A percentile compares a stretch with the other conserved stretches of the same genome.
These are phyloP conservation scores for Drosophila ustulata DNA, from an alignment of 2,888 invertebrate genomes.

Conservation along the genomic window DNA sequence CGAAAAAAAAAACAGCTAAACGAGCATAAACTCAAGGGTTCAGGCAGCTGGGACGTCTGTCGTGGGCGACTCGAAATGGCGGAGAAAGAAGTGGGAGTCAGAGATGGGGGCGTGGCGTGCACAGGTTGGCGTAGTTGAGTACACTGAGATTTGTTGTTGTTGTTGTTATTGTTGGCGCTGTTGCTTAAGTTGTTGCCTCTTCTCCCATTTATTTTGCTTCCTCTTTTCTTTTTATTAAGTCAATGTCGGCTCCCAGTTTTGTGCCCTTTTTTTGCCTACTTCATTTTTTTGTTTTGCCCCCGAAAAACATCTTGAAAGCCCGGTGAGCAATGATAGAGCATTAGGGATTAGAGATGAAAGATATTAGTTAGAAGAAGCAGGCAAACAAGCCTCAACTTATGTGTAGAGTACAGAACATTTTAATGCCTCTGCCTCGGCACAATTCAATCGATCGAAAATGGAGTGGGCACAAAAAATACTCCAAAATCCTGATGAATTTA, in stretches of 20 bases:
- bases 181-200: constrained; percentile 21
- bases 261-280: constrained; percentile 17
- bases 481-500: neutral
- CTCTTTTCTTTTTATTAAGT: constrained; percentile 39
- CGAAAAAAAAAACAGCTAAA: constrained; percentile 39
- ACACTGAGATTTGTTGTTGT: constrained; percentile 49
- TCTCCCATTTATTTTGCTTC: constrained; percentile 2
- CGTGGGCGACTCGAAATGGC: neutral
- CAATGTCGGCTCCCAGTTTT: constrained; percentile 28
- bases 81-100: neutral
- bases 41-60: constrained; percentile 23
- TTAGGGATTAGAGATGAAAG: constrained; percentile 26
- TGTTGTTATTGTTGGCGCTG: constrained; percentile 11
- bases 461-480: neutral
- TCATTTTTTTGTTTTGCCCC: neutral
- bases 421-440: neutral
- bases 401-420: neutral
- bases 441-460: neutral
- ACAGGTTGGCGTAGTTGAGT: constrained; percentile 43
- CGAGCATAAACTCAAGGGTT: constrained; percentile 60
- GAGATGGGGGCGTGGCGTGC: neutral
- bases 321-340: constrained; percentile 20
- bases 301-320: constrained; percentile 19
- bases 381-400: constrained; percentile 3
- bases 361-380: constrained; percentile 8